A percentile compares a stretch with the other conserved stretches of the same genome.
Conservation (phyloP, 2,113 vertebrate genomes). For the Lasiurus borealis region DNA sequence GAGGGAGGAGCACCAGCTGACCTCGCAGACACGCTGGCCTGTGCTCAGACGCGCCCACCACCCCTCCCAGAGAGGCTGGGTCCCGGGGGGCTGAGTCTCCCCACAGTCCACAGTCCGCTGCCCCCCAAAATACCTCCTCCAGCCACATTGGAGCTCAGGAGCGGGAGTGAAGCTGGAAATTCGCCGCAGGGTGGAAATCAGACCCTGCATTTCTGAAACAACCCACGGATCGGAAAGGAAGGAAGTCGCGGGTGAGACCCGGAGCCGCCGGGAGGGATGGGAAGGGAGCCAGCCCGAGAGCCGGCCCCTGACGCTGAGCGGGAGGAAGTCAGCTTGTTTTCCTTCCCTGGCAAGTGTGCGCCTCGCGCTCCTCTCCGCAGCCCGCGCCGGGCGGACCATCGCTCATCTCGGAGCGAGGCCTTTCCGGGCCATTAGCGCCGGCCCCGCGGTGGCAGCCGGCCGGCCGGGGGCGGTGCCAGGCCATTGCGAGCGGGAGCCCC, state of each 20-base stretch:
- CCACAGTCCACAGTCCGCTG: too few species aligned
- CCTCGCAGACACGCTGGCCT: not conserved
- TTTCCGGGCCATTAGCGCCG: conserved; percentile 89
- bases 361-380: conserved; percentile 81
- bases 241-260: too few species aligned
- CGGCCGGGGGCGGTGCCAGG: conserved; percentile 86
- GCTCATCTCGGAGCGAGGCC: conserved; percentile 88
- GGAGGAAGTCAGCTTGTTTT: conserved; percentile 63
- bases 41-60: not conserved
- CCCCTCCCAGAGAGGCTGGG: not conserved
- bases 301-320: not conserved
- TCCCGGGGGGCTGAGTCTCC: not conserved
- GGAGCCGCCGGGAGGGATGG: too few species aligned
- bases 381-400: conserved; percentile 86
- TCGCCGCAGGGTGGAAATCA: not conserved
- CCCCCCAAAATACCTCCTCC: not conserved
- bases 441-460: conserved; percentile 84
- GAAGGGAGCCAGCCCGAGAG: not conserved
- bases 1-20: not conserved
- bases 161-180: not conserved
- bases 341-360: conserved; percentile 80
- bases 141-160: not conserved
- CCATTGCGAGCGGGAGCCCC: conserved; percentile 85
- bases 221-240: not conserved
- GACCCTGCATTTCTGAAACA: not conserved